These are phyloP conservation scores for Idris sp. DNA, from an alignment of 1,140 invertebrate genomes.

Conservation along the genomic window DNA sequence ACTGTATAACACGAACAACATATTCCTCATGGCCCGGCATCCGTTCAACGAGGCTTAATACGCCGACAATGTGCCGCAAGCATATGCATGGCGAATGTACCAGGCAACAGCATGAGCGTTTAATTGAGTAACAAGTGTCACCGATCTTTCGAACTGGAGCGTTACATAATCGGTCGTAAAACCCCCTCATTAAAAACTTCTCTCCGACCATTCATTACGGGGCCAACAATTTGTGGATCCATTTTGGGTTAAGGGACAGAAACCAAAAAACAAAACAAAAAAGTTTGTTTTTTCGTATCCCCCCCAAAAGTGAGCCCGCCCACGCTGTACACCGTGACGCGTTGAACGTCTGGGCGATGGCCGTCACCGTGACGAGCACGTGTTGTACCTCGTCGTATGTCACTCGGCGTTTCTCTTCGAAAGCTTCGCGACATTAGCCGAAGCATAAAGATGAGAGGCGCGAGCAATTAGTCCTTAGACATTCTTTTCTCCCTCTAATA, in stretches of 20 bases:
- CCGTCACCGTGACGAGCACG: conserved; percentile 78
- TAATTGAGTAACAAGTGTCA: conserved; percentile 53
- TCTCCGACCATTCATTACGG: neutral
- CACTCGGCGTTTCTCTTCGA: conserved; percentile 69
- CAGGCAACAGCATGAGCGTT: conserved; percentile 26
- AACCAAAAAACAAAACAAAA: conserved; percentile 36
- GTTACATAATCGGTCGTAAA: conserved; percentile 33
- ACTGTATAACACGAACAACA: neutral
- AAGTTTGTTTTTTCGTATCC: conserved; percentile 34
- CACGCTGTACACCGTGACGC: conserved; percentile 69
- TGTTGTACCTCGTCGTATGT: conserved; percentile 74
- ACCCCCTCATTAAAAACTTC: neutral
- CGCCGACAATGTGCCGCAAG: conserved; percentile 10
- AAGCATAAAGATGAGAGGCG: too few relatives aligned
- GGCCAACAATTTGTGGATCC: too few relatives aligned
- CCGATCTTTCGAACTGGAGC: conserved; percentile 33
- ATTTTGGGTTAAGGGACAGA: too few relatives aligned
- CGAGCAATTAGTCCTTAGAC: too few relatives aligned
- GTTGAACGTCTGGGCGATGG: conserved; percentile 74
- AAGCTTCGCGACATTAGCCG: conserved; percentile 56
- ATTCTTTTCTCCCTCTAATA: too few relatives aligned
- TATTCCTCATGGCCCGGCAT: conserved; percentile 6
- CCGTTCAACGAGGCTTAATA: too few relatives aligned
- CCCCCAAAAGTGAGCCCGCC: conserved; percentile 76
- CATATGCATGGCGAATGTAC: conserved; percentile 45